A percentile compares a stretch with the other conserved stretches of the same genome.
These are phyloP conservation scores for Drosophila pseudotakahashii DNA, from an alignment of 2,888 invertebrate species.

Conservation along the genomic window DNA sequence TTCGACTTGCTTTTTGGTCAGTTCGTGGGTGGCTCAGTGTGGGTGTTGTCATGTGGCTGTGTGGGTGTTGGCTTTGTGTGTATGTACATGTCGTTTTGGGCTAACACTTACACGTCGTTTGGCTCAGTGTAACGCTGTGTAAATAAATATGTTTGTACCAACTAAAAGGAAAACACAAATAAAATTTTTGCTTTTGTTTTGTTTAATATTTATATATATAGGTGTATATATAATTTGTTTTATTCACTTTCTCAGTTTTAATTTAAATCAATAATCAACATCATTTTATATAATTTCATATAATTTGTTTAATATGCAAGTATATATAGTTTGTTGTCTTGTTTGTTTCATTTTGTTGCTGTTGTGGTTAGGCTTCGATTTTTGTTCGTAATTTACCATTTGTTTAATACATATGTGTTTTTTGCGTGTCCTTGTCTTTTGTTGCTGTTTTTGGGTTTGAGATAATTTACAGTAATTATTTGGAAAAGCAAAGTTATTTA, in stretches of 20 bases:
- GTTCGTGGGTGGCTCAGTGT: conserved; percentile 50
- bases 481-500: conserved; percentile 66
- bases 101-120: conserved; percentile 42
- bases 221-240: conserved; percentile 65
- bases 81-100: conserved; percentile 44
- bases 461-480: conserved; percentile 72
- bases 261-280: conserved; percentile 81
- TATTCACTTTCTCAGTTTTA: conserved; percentile 70
- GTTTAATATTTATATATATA: conserved; percentile 67
- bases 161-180: conserved; percentile 66
- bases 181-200: conserved; percentile 46
- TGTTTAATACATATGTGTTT: conserved; percentile 39
- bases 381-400: conserved; percentile 33
- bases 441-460: conserved; percentile 46
- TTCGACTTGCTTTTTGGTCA: conserved; percentile 61
- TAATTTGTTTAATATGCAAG: conserved; percentile 78
- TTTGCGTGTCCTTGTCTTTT: conserved; percentile 28
- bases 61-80: conserved; percentile 47
- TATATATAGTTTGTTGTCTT: conserved; percentile 68
- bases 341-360: conserved; percentile 58
- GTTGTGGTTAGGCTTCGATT: conserved; percentile 54
- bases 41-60: conserved; percentile 26
- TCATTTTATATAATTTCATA: conserved; percentile 76
- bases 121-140: conserved; percentile 44
- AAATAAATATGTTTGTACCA: conserved; percentile 48